Evolutionary conservation across 2,888 invertebrate species (phyloP).

Genomic region (Glyphotaelius pellucidus): DNA sequence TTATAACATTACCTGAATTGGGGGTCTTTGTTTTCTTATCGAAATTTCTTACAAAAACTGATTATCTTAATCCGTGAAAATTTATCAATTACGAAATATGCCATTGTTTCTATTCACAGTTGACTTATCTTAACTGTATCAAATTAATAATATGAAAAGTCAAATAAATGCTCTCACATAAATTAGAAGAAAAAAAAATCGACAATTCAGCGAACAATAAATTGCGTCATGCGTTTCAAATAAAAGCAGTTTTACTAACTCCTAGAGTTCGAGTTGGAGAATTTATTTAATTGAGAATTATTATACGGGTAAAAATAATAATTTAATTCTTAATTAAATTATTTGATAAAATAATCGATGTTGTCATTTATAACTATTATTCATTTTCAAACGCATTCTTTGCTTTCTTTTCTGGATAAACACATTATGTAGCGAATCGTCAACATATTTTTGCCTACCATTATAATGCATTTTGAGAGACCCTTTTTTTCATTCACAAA

Average conservation of each 20-base stretch:
- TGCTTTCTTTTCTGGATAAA: background rate
- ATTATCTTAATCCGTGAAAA: conserved; percentile 39
- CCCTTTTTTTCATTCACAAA: background rate
- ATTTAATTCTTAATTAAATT: no score
- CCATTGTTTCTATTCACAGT: conserved; percentile 31
- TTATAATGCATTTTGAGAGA: background rate
- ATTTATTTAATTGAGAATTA: no score
- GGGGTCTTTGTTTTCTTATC: background rate
- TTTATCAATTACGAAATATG: conserved; percentile 35
- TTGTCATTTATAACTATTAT: background rate
- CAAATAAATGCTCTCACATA: conserved; percentile 37
- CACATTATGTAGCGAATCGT: background rate
- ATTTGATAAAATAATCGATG: background rate
- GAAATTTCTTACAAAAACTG: background rate
- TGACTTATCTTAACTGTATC: conserved; percentile 29
- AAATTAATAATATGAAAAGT: conserved; percentile 17
- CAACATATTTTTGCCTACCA: background rate
- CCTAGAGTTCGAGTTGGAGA: background rate
- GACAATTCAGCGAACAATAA: conserved; percentile 33
- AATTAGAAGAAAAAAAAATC: conserved; percentile 39
- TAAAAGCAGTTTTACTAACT: background rate
- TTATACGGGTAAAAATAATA: background rate
- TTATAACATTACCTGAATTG: background rate
- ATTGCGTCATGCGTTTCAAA: background rate
- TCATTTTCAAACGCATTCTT: background rate